Base-by-base conservation (phyloP, 2,113 vertebrate species). In the Caloenas nicobarica region DNA sequence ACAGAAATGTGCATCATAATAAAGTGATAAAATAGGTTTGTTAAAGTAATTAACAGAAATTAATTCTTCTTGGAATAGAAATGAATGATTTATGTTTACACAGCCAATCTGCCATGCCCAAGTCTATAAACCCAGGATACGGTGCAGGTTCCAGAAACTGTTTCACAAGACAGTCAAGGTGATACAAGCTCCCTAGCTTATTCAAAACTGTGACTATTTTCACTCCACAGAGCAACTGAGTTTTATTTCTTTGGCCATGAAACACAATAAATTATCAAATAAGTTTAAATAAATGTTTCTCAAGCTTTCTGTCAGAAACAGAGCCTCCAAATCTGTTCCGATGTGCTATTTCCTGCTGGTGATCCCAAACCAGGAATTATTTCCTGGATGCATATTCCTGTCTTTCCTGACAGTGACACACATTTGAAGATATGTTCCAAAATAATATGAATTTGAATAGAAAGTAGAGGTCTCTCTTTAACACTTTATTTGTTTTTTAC, bases 331-430 rank as follows among this genome's bases (percentile, higher is more conserved):
- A 79, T 82, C 4, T n/a, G 44, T 24, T 69, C 64, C 71, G 6
- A 81, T 50, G 4, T 24, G 7, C 51, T 42, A 72, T 29, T 10
- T 88, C 22, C 24, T 78, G 5, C 28, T 40, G 7, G 8, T 29
- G 46, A 81, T 56, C 13, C 5, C 61, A 74, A 74, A 76, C 3
- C 16, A 78, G 13, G 17, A 84, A 66, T 66, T 70, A 66, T 0
- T 0, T 46, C 18, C 1, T 6, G 50, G 15, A 22, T 68, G 38
- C 10, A 62, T 4, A 9, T 1, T 58, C 11, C 21, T 40, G 9
- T 48, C 19, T 70, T 57, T 77, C 18, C 21, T 40, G 54, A 53
- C 4, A 28, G 21, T 15, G 13, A 7, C 40, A 61, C 10, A 34
- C 4, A 77, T 40, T 16, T 73, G 25, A 76, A 88, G 88, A 54